Percentiles rank a stretch among this genome's conserved stretches.
phyloP scores from a whole-genome alignment of 2,888 invertebrate genomes.

The Bombyx huttoni region DNA sequence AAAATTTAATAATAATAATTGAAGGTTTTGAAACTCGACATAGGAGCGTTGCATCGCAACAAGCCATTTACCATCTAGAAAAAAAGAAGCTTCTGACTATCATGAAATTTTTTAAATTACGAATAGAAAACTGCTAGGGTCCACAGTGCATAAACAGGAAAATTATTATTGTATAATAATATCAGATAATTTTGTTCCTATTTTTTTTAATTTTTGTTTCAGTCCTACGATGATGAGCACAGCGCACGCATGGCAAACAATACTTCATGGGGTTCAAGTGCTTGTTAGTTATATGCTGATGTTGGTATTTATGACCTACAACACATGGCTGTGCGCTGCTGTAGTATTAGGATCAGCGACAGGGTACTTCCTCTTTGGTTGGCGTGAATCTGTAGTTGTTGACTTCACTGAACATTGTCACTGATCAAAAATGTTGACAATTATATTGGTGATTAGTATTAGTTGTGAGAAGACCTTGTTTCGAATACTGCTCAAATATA shows the following conservation, averaged over 20 bases:
- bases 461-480: constrained; percentile 22
- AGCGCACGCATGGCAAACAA: constrained; percentile 88
- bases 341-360: constrained; percentile 90
- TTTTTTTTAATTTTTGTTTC: constrained; percentile 25
- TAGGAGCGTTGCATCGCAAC: too few species aligned
- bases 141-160: too few species aligned
- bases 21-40: too few species aligned
- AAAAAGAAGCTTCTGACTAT: too few species aligned
- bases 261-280: constrained; percentile 91
- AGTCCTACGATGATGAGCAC: constrained; percentile 88
- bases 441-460: constrained; percentile 20
- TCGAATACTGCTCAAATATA: neutral
- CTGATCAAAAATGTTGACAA: constrained; percentile 55
- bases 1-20: too few species aligned
- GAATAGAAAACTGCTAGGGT: too few species aligned
- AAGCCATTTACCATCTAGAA: too few species aligned
- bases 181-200: too few species aligned
- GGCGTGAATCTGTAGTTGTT: constrained; percentile 94
- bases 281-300: constrained; percentile 93
- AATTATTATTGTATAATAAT: too few species aligned
- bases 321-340: constrained; percentile 92
- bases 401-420: constrained; percentile 97
- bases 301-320: constrained; percentile 98
- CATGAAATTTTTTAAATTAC: too few species aligned
- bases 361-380: constrained; percentile 95